Conservation (phyloP, 2,113 vertebrate genomes). For the Smithornis capensis region DNA sequence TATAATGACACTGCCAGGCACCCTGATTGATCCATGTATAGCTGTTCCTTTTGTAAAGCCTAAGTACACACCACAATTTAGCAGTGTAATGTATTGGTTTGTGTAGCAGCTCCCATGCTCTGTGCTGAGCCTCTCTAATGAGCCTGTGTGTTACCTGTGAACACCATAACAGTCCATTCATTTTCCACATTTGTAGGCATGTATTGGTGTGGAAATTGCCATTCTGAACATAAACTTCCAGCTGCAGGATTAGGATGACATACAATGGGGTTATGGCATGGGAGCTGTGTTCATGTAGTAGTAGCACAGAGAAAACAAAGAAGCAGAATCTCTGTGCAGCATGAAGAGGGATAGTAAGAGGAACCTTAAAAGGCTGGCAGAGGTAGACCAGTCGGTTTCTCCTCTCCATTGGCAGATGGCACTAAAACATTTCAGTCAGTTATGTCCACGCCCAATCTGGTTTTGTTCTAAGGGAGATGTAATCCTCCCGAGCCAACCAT, state of each 20-base stretch:
- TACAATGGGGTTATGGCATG: rapidly evolving
- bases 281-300: not conserved
- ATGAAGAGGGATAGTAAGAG: not conserved
- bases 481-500: conserved; percentile 27
- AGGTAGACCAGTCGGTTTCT: not conserved
- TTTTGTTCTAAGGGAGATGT: conserved; percentile 1
- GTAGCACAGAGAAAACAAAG: not conserved
- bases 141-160: not conserved
- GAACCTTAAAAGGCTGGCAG: not conserved
- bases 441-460: not conserved
- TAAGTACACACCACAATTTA: not conserved
- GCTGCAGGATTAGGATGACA: not conserved
- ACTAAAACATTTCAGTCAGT: conserved; percentile 11
- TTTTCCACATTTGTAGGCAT: rapidly evolving
- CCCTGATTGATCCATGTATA: not conserved
- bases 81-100: not conserved
- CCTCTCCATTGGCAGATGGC: conserved; percentile 11
- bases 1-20: not conserved
- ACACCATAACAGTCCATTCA: rapidly evolving
- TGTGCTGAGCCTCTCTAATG: not conserved
- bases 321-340: not conserved
- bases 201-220: not conserved
- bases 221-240: not conserved
- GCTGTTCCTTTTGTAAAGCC: not conserved
- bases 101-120: not conserved